A percentile compares a stretch with the other conserved stretches of the same genome.
These are phyloP conservation scores for Psettodes erumei DNA, from an alignment of 2,113 vertebrate species.

Conservation along the genomic window DNA sequence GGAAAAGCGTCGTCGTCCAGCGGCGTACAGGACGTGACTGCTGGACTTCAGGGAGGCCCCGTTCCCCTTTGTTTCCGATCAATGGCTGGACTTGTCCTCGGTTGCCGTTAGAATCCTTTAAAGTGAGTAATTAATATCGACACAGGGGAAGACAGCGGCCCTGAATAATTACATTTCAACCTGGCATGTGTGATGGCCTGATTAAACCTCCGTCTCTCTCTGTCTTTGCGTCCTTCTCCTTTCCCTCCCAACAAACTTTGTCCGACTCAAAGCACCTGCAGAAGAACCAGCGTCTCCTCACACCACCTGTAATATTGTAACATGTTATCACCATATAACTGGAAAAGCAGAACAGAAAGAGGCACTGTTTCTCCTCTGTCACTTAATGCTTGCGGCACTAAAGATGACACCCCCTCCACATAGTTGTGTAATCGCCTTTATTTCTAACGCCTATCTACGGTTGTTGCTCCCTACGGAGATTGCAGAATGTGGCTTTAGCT, in stretches of 20 bases:
- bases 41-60: conserved; percentile 2
- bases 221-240: background rate
- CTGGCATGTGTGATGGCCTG: conserved; percentile 43
- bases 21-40: no score
- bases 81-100: conserved; percentile 10
- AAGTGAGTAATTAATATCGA: conserved; percentile 55
- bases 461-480: background rate
- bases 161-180: conserved; percentile 64
- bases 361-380: background rate
- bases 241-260: background rate
- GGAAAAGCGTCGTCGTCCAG: no score
- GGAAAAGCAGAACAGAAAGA: background rate
- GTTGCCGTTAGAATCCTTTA: conserved; percentile 22
- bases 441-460: no score
- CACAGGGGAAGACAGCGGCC: conserved; percentile 34
- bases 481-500: background rate
- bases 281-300: conserved; percentile 12
- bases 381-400: background rate
- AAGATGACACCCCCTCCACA: background rate
- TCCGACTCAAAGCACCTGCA: conserved; percentile 4
- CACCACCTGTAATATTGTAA: background rate
- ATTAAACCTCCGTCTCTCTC: conserved; percentile 26
- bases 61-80: background rate
- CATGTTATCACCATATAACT: conserved; percentile 20
- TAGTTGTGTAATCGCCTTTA: background rate